Conservation (phyloP, 1,140 invertebrate species). For the Chrysomallon squamiferum region DNA sequence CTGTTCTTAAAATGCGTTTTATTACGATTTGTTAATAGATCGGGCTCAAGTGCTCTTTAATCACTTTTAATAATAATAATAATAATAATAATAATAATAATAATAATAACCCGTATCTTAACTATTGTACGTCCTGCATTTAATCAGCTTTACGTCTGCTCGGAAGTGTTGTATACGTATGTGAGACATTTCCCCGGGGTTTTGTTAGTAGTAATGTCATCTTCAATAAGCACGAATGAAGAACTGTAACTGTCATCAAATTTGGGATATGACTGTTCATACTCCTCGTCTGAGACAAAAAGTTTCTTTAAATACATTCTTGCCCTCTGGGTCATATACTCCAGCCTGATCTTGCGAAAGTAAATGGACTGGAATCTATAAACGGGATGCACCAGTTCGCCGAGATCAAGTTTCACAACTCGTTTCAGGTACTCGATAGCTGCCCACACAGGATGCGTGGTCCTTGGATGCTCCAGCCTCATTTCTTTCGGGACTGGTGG, state of each 20-base stretch:
- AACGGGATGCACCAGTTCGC: neutral
- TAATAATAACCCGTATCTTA: too few species aligned
- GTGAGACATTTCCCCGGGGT: too few species aligned
- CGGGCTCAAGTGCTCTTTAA: too few species aligned
- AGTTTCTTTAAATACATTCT: neutral
- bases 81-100: too few species aligned
- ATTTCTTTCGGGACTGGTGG: neutral
- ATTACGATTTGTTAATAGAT: too few species aligned
- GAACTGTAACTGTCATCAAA: neutral
- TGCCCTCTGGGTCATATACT: neutral
- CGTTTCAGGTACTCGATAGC: constrained; percentile 1
- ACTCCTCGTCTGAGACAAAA: neutral
- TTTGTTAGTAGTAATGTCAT: neutral
- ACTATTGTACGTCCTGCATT: too few species aligned
- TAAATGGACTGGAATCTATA: neutral
- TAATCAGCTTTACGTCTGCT: too few species aligned
- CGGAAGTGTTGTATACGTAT: too few species aligned
- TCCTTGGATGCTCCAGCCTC: neutral
- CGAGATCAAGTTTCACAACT: neutral
- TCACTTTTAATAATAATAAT: too few species aligned
- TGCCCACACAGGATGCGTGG: constrained; percentile 1
- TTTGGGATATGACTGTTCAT: constrained; percentile 1
- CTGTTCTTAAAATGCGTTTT: too few species aligned
- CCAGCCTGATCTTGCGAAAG: constrained; percentile 1
- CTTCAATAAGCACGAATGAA: neutral